Conservation (phyloP, 2,888 invertebrate genomes). For the Papilio elwesi region DNA sequence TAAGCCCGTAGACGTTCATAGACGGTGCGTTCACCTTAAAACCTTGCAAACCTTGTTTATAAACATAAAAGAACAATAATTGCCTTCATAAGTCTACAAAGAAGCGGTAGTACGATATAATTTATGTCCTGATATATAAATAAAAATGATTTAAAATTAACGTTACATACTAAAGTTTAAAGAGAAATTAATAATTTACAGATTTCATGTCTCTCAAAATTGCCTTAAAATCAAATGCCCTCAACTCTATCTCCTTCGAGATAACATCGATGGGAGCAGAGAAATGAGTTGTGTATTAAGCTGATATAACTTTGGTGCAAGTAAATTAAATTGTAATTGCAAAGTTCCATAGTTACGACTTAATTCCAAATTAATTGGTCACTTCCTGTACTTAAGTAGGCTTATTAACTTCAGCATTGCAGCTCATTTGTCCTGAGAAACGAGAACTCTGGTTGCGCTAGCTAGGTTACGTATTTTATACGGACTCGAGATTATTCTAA, state of each 20-base stretch:
- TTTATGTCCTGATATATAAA: too few species aligned
- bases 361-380: conserved; percentile 22
- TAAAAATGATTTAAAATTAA: too few species aligned
- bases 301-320: not conserved
- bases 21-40: conserved; percentile 30
- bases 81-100: not conserved
- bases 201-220: too few species aligned
- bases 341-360: conserved; percentile 9
- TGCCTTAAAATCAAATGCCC: too few species aligned
- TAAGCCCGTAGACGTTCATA: not conserved
- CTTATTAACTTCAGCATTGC: not conserved
- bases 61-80: conserved; percentile 1
- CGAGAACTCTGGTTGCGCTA: too few species aligned
- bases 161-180: too few species aligned
- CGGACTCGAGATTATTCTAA: too few species aligned
- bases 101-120: too few species aligned
- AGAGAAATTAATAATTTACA: too few species aligned
- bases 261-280: too few species aligned
- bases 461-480: too few species aligned
- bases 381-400: not conserved
- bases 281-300: not conserved
- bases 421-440: not conserved
- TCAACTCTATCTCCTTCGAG: too few species aligned
- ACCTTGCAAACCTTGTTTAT: conserved; percentile 12
- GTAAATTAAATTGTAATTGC: conserved; percentile 5